A percentile compares a stretch with the other conserved stretches of the same genome.
Conservation (phyloP, 1,140 invertebrate species). For the Chymomyza costata region DNA sequence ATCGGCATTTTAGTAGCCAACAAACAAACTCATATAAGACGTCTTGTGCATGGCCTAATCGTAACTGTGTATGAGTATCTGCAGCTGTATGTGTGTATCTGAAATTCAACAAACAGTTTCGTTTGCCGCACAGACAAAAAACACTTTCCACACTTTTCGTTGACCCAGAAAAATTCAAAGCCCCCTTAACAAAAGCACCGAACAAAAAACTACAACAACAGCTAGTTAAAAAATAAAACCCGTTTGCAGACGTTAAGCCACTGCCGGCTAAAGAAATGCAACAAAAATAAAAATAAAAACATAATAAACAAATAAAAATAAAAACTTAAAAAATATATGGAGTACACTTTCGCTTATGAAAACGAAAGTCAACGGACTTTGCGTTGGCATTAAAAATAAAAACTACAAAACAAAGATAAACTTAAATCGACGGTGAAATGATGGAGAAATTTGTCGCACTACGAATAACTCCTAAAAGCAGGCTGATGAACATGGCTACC, state of each 20-base stretch:
- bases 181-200: neutral
- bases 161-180: slow-evolving; percentile 52
- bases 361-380: slow-evolving; percentile 71
- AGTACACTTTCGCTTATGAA: slow-evolving; percentile 73
- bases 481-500: slow-evolving; percentile 15
- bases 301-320: slow-evolving; percentile 56
- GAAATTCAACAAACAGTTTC: slow-evolving; percentile 15
- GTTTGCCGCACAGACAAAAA: slow-evolving; percentile 8
- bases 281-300: slow-evolving; percentile 35
- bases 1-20: slow-evolving; percentile 27
- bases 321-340: slow-evolving; percentile 64
- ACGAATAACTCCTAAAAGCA: slow-evolving; percentile 3
- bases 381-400: slow-evolving; percentile 15
- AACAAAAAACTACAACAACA: neutral
- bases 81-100: slow-evolving; percentile 9
- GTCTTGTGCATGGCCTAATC: neutral
- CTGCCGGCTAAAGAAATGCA: slow-evolving; percentile 39
- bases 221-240: slow-evolving; percentile 16
- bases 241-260: slow-evolving; percentile 17
- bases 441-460: slow-evolving; percentile 63
- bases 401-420: slow-evolving; percentile 6
- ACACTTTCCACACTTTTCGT: slow-evolving; percentile 58
- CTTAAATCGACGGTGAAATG: slow-evolving; percentile 50
- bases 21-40: neutral
- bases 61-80: too few relatives aligned